Conservation (phyloP, 2,888 invertebrate species). For the Erebia ligea region DNA sequence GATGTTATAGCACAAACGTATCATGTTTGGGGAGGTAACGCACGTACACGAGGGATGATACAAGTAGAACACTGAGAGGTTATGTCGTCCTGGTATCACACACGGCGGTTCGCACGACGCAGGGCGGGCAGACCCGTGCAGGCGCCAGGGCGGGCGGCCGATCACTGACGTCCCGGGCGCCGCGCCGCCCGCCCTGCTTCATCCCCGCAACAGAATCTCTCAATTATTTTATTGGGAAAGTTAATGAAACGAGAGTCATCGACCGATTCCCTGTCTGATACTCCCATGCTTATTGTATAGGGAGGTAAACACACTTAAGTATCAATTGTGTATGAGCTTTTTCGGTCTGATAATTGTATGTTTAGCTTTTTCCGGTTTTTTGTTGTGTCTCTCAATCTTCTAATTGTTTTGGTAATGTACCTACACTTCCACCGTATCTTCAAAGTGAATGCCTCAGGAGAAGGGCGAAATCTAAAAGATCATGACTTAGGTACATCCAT, state of each 20-base stretch:
- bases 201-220: conserved; percentile 69
- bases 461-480: no score
- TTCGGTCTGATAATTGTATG: not conserved
- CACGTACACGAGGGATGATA: conserved; percentile 40
- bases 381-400: not conserved
- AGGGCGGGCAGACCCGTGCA: conserved; percentile 56
- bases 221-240: conserved; percentile 82
- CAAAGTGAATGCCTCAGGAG: no score
- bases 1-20: conserved; percentile 8
- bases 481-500: no score
- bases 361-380: not conserved
- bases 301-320: conserved; percentile 16
- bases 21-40: conserved; percentile 8
- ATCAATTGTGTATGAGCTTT: not conserved
- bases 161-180: conserved; percentile 61
- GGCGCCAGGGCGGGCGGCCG: conserved; percentile 72
- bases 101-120: conserved; percentile 44
- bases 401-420: not conserved
- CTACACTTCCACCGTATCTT: no score
- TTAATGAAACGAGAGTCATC: conserved; percentile 78
- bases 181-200: conserved; percentile 54
- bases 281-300: conserved; percentile 51
- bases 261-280: conserved; percentile 59
- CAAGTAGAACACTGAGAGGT: conserved; percentile 48
- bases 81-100: conserved; percentile 54